Conservation (phyloP, 2,888 invertebrate genomes). For the Melieria omissa region DNA sequence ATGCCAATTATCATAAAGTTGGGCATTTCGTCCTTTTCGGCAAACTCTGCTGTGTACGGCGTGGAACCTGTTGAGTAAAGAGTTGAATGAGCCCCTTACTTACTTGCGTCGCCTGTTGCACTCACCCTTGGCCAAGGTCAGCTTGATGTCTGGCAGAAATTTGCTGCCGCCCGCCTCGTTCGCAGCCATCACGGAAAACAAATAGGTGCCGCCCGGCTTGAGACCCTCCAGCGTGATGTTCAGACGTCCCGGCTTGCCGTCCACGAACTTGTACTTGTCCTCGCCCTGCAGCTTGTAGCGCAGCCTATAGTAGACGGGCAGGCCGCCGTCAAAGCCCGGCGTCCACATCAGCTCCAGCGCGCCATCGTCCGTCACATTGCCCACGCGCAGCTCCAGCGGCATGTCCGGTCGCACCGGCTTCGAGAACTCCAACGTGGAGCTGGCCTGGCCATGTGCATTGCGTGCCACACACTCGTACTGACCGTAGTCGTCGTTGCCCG, state of each 20-base stretch:
- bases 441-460: constrained; percentile 60
- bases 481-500: constrained; percentile 60
- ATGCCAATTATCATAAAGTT: constrained; percentile 65
- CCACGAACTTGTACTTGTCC: constrained; percentile 61
- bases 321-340: constrained; percentile 61
- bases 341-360: constrained; percentile 56
- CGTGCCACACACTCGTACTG: constrained; percentile 61
- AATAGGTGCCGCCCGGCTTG: constrained; percentile 58
- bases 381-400: constrained; percentile 55
- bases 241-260: constrained; percentile 56
- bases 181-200: constrained; percentile 62
- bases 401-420: constrained; percentile 60
- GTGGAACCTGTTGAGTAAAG: constrained; percentile 49
- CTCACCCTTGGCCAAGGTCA: constrained; percentile 53
- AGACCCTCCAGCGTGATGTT: constrained; percentile 58
- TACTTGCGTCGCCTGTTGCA: not conserved
- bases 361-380: constrained; percentile 57
- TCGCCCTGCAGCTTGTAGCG: constrained; percentile 57
- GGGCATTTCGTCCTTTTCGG: constrained; percentile 62
- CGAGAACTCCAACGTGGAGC: constrained; percentile 57
- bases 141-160: constrained; percentile 58
- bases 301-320: constrained; percentile 61
- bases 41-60: constrained; percentile 57
- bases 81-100: too few relatives aligned
- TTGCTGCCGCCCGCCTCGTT: constrained; percentile 63